phyloP scores from a whole-genome alignment of 1,140 invertebrate genomes.

The Notospermus geniculatus region DNA sequence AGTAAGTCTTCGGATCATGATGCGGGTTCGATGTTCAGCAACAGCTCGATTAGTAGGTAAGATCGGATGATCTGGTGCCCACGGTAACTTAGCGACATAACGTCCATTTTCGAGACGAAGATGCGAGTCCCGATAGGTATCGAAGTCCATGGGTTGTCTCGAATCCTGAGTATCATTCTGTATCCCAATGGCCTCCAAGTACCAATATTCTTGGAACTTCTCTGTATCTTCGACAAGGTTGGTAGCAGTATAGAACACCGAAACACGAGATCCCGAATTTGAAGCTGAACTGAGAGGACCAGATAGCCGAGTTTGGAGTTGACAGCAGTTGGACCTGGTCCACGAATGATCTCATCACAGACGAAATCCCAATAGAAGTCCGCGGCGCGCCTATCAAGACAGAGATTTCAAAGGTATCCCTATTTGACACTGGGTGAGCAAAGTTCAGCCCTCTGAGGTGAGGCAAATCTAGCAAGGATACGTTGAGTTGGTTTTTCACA shows the following conservation, averaged over 20 bases:
- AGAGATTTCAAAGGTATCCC: not conserved
- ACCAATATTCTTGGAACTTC: not conserved
- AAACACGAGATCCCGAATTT: not conserved
- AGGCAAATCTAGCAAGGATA: not conserved
- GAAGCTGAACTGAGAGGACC: slow-evolving; percentile 16
- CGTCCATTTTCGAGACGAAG: not conserved
- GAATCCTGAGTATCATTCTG: not conserved
- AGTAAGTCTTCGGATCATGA: not conserved
- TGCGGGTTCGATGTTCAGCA: not conserved
- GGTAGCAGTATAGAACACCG: not conserved
- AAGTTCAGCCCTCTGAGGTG: not conserved
- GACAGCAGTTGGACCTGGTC: not conserved
- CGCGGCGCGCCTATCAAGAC: not conserved
- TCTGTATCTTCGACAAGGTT: not conserved
- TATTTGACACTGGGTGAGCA: not conserved
- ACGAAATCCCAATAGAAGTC: not conserved
- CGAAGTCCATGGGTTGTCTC: not conserved
- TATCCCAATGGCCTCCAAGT: not conserved
- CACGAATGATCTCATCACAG: not conserved
- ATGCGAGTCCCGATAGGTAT: not conserved
- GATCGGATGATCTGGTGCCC: not conserved
- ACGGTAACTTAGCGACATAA: slow-evolving; percentile 1
- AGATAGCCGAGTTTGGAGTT: slow-evolving; percentile 21
- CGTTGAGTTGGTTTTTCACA: not conserved
- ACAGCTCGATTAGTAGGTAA: slow-evolving; percentile 12